phyloP scores from a whole-genome alignment of 2,888 invertebrate genomes.

The Arge pagana region DNA sequence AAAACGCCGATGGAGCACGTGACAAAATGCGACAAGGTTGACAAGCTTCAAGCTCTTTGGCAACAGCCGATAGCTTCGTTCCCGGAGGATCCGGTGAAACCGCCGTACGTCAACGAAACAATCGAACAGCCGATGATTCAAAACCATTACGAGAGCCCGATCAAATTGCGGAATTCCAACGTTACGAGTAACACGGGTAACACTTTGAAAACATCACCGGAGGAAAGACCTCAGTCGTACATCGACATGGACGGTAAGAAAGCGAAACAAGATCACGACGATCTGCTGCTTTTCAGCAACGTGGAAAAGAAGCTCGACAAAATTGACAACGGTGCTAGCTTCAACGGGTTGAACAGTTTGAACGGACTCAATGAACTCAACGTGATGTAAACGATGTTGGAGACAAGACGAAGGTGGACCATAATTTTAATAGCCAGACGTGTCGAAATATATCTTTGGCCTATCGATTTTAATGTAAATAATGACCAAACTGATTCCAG shows the following conservation, averaged over 20 bases:
- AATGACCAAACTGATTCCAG: no score
- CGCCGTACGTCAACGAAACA: conserved; percentile 48
- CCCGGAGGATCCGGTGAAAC: conserved; percentile 34
- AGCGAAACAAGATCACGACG: conserved; percentile 33
- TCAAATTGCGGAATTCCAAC: conserved; percentile 45
- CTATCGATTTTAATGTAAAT: no score
- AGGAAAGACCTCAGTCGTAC: conserved; percentile 48
- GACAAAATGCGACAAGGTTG: conserved; percentile 50
- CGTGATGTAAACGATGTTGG: conserved; percentile 17
- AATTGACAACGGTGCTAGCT: conserved; percentile 24
- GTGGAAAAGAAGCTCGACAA: conserved; percentile 27
- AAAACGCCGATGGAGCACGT: conserved; percentile 47
- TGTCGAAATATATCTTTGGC: no score
- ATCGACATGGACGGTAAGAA: conserved; percentile 53
- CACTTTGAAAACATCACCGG: conserved; percentile 40
- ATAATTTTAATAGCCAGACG: no score
- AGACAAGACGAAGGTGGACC: no score
- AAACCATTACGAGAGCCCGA: conserved; percentile 50
- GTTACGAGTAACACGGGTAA: conserved; percentile 49
- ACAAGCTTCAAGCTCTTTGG: conserved; percentile 51
- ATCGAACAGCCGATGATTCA: conserved; percentile 34
- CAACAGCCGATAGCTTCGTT: conserved; percentile 44
- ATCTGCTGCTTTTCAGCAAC: conserved; percentile 42
- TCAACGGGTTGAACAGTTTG: conserved; percentile 11
- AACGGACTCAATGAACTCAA: conserved; percentile 19